These are phyloP conservation scores for Athene cunicularia DNA, from an alignment of 2,113 vertebrate species.

Conservation along the genomic window DNA sequence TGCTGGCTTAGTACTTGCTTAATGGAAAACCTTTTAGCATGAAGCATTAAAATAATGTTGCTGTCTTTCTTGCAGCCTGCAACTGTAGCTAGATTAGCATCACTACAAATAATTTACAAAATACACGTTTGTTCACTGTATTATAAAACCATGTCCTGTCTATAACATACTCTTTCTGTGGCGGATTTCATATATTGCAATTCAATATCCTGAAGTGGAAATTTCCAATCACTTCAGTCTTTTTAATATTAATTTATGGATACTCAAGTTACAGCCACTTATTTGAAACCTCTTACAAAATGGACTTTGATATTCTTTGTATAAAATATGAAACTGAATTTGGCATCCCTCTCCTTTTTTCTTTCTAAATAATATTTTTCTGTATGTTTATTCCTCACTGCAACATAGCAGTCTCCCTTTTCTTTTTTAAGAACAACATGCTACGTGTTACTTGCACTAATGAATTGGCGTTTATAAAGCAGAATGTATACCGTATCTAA, in stretches of 20 bases:
- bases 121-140: not conserved
- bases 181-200: not conserved
- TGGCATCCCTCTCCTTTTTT: not conserved
- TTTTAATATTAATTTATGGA: not conserved
- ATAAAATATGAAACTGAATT: not conserved
- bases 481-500: conserved; percentile 47
- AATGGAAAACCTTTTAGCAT: not conserved
- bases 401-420: not conserved
- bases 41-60: not conserved
- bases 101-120: not conserved
- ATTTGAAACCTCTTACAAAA: not conserved
- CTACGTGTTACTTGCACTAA: conserved; percentile 32
- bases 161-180: not conserved
- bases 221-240: not conserved
- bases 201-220: not conserved
- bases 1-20: not conserved
- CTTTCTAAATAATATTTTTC: not conserved
- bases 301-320: not conserved
- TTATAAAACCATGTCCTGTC: not conserved
- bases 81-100: not conserved
- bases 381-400: not conserved
- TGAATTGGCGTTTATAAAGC: conserved; percentile 60
- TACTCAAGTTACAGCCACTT: not conserved
- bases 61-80: not conserved
- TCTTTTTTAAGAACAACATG: not conserved